Conservation (phyloP, 2,888 invertebrate species). For the Camptogramma bilineatum region DNA sequence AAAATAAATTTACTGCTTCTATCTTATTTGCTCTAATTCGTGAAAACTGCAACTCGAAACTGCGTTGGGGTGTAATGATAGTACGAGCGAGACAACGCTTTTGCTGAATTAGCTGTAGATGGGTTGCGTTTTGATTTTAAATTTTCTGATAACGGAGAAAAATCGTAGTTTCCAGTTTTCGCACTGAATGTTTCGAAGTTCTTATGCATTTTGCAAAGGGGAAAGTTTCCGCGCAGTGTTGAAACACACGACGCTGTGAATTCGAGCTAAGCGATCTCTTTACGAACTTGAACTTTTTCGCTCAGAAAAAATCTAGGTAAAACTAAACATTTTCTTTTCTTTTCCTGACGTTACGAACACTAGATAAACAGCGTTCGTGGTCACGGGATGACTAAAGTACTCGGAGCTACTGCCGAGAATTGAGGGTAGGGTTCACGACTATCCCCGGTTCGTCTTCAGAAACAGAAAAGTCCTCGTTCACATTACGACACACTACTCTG, state of each 20-base stretch:
- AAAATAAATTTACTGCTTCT: conserved; percentile 81
- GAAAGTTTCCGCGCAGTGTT: conserved; percentile 72
- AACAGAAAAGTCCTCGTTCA: no score
- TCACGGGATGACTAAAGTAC: no score
- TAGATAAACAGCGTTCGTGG: no score
- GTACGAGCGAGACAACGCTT: conserved; percentile 55
- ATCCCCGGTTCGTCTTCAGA: no score
- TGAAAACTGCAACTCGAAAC: conserved; percentile 68
- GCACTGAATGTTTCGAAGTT: conserved; percentile 66
- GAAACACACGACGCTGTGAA: conserved; percentile 68
- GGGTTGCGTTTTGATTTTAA: conserved; percentile 48
- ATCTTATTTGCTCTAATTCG: conserved; percentile 82
- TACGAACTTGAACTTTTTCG: conserved; percentile 62
- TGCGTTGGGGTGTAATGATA: conserved; percentile 60
- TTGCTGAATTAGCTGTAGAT: conserved; percentile 55
- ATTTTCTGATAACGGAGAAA: conserved; percentile 52
- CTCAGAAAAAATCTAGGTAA: conserved; percentile 59
- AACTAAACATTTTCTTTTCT: no score
- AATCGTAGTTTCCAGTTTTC: conserved; percentile 56
- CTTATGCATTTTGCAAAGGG: conserved; percentile 77
- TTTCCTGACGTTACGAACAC: no score
- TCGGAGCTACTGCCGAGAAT: no score
- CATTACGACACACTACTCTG: no score
- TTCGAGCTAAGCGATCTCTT: conserved; percentile 52
- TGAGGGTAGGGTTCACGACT: no score